Evolutionary conservation across 2,113 vertebrate genomes (phyloP), one percentile per base, ranked within the genome.

Genomic region (Callipepla californica): DNA sequence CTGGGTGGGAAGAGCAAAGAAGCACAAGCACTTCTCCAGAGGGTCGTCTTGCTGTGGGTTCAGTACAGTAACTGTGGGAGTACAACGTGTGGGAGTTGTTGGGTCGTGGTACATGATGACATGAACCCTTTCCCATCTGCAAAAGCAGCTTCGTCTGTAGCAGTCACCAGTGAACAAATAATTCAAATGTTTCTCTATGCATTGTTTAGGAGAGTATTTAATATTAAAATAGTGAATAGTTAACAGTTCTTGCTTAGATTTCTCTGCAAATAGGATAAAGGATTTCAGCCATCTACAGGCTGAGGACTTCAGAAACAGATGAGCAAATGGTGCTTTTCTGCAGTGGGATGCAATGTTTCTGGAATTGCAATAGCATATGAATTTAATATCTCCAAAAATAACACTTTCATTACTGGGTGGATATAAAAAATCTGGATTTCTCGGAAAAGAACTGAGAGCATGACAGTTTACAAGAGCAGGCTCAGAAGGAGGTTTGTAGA

Each of bases 361-460:
- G 65, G 53, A 91, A 85, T 84, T 91, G 75, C 58, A 86, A 72
- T 66, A 88, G 69, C 76, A 85, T 66, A 65, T 84, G 51, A 92
- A 84, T 83, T 77, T 88, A 80, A 81, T 82, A 34, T 84, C 40
- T 74, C 57, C 48, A 75, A 92, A 82, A 91, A 91, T 80, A 92
- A 91, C 48, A 59, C 82, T 89, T 92, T 78, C 58, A 26, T 94
- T 90, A 50, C 7, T 88, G 40, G 21, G 21, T 86, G 21, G 36
- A 80, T 84, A 30, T 32, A 81, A 47, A 88, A 57, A 91, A 42
- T 34, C 26, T 32, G 66, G 36, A 25, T 91, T 89, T 94, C 85
- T 87, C 68, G 85, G 76, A 67, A 67, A 75, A 83, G 44, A 30
- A 28, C 72, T 83, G 57, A 83, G 40, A 94, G 74, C 4, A 11